Percentiles rank a stretch among this genome's conserved stretches.
Conservation (phyloP, 2,797 vertebrate genomes). For the Tadarida brasiliensis region DNA sequence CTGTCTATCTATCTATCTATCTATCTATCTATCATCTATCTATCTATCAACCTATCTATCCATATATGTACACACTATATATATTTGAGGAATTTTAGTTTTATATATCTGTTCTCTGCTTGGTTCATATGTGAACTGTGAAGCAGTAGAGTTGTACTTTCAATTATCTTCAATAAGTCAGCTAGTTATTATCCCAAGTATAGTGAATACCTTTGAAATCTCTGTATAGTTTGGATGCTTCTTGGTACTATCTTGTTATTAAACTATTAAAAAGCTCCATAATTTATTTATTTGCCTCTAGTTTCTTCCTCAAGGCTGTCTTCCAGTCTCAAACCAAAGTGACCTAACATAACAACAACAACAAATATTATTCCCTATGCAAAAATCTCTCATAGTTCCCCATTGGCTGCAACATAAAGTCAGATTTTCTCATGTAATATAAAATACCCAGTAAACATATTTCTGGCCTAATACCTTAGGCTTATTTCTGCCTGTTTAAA, state of each 20-base stretch:
- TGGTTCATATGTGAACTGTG: background rate
- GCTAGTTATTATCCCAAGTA: background rate
- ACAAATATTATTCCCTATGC: too few relatives aligned
- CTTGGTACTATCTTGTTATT: background rate
- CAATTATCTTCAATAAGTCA: background rate
- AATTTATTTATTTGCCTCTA: background rate
- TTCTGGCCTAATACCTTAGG: background rate
- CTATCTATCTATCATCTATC: background rate
- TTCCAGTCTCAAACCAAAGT: conserved; percentile 3
- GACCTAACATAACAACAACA: background rate
- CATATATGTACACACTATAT: background rate
- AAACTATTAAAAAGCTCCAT: background rate
- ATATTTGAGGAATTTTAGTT: background rate
- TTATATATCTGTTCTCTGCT: background rate
- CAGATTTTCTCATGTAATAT: background rate
- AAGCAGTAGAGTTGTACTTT: background rate
- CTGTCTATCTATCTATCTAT: background rate
- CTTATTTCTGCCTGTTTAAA: background rate
- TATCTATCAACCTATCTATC: background rate
- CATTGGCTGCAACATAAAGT: background rate
- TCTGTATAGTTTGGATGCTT: background rate
- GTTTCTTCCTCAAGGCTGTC: background rate
- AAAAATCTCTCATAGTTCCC: background rate
- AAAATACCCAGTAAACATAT: background rate
- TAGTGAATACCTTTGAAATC: background rate